These are phyloP conservation scores for Coluber constrictor DNA, from an alignment of 2,797 vertebrate species.

Conservation along the genomic window DNA sequence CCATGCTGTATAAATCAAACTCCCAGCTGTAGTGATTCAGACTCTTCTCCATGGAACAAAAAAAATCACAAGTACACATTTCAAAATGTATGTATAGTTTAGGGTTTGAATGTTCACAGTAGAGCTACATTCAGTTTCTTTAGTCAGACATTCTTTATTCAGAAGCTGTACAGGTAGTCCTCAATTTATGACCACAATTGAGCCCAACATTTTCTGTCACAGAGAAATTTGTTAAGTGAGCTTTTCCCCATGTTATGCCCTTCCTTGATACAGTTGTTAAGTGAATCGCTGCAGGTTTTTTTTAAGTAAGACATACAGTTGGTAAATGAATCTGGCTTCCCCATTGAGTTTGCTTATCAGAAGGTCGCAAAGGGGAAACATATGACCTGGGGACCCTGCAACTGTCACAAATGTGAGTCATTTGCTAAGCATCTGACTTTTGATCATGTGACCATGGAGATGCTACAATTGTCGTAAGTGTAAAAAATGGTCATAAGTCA, in stretches of 20 bases:
- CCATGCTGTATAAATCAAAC: background rate
- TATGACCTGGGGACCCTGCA: too few species aligned
- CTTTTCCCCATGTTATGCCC: background rate
- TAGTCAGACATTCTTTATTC: background rate
- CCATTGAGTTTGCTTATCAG: background rate
- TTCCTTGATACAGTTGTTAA: background rate
- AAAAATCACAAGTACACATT: background rate
- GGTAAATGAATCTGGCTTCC: background rate
- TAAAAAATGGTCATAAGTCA: too few species aligned
- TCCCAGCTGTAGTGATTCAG: background rate
- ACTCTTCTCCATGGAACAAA: background rate
- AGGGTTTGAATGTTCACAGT: background rate
- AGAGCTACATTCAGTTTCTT: background rate
- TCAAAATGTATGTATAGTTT: background rate
- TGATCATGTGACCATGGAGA: too few species aligned
- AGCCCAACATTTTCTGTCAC: background rate
- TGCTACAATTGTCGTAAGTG: too few species aligned
- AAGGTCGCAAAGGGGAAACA: too few species aligned
- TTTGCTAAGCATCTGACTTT: too few species aligned
- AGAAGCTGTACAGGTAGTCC: background rate
- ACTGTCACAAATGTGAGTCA: too few species aligned
- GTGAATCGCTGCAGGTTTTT: background rate
- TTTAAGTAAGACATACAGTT: background rate
- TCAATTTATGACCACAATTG: background rate
- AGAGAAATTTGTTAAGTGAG: background rate